Percentiles rank a stretch among this genome's conserved stretches.
Conservation (phyloP, 2,113 vertebrate species). For the Ceratotherium simum region DNA sequence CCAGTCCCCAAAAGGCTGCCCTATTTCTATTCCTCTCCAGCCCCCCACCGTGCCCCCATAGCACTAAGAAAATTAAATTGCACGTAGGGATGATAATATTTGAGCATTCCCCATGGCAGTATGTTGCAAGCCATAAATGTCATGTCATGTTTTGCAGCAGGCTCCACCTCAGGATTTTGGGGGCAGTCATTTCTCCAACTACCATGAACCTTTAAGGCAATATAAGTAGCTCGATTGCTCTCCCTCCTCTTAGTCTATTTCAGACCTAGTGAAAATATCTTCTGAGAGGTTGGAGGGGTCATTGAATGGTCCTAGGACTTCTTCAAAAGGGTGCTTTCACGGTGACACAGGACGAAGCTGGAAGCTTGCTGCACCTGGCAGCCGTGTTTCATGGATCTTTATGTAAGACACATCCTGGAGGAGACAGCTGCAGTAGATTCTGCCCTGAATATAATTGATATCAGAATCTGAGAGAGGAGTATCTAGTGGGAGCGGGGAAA, state of each 20-base stretch:
- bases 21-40: not conserved
- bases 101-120: too few species aligned
- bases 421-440: rapidly evolving
- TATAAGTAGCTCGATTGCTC: not conserved
- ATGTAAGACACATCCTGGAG: not conserved
- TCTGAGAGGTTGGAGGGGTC: not conserved
- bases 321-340: not conserved
- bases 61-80: not conserved
- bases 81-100: not conserved
- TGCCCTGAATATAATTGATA: not conserved
- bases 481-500: not conserved
- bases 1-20: not conserved
- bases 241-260: not conserved
- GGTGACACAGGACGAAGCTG: not conserved
- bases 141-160: not conserved
- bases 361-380: too few species aligned
- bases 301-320: not conserved
- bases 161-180: not conserved
- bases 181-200: not conserved
- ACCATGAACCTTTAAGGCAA: not conserved
- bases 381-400: not conserved
- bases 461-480: not conserved
- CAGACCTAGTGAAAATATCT: not conserved
- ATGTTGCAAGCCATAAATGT: not conserved
- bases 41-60: not conserved